Evolutionary conservation across 2,888 invertebrate genomes (phyloP).

Genomic region (Mythimna loreyi): DNA sequence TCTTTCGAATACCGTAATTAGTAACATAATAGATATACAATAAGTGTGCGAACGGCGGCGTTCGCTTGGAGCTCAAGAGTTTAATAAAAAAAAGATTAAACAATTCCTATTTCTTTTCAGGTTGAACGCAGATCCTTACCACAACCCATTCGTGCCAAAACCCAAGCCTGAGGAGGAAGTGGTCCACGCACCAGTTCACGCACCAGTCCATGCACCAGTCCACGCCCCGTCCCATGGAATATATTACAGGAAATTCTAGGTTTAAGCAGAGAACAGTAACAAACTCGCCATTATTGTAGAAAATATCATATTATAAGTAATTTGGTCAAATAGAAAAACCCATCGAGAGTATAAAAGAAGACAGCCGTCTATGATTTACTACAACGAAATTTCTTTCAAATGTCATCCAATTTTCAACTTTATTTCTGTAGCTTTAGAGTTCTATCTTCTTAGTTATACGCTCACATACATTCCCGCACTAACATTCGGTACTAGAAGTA

Average conservation of each 20-base stretch:
- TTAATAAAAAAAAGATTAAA: neutral
- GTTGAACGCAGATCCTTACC: constrained; percentile 94
- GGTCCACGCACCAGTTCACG: constrained; percentile 16
- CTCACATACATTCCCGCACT: constrained; percentile 23
- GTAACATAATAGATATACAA: too few species aligned
- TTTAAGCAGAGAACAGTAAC: constrained; percentile 13
- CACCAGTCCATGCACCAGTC: constrained; percentile 36
- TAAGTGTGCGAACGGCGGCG: too few species aligned
- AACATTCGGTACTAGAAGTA: constrained; percentile 47
- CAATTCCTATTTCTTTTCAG: constrained; percentile 82
- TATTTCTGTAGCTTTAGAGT: neutral
- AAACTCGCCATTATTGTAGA: constrained; percentile 56
- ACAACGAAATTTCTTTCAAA: constrained; percentile 10
- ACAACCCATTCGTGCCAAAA: constrained; percentile 95
- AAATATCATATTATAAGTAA: constrained; percentile 39
- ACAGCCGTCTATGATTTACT: constrained; percentile 11
- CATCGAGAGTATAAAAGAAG: constrained; percentile 36
- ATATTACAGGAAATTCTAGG: constrained; percentile 63
- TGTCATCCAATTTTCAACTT: constrained; percentile 4
- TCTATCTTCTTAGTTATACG: constrained; percentile 7
- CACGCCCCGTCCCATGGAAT: constrained; percentile 57
- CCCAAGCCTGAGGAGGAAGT: constrained; percentile 90
- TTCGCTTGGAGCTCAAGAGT: too few species aligned
- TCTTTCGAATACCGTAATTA: too few species aligned
- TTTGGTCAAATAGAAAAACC: constrained; percentile 40